Conservation (phyloP, 2,888 invertebrate species). For the Eudasyphora cyanicolor region DNA sequence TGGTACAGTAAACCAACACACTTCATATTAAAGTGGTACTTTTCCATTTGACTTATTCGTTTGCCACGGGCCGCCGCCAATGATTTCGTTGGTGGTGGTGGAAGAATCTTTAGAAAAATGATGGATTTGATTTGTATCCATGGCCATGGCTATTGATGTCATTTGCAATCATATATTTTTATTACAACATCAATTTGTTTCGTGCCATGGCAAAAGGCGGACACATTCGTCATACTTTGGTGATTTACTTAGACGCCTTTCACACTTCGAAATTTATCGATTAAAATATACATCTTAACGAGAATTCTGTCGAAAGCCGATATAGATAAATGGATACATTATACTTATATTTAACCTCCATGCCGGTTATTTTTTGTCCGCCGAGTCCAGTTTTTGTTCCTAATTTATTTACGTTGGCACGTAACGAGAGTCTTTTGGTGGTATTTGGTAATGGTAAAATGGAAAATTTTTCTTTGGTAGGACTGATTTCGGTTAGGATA, state of each 20-base stretch:
- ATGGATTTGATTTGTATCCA: slow-evolving; percentile 27
- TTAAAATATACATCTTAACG: too few species aligned
- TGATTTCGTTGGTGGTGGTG: background rate
- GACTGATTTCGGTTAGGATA: too few species aligned
- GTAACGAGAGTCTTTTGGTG: too few species aligned
- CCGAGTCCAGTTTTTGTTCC: too few species aligned
- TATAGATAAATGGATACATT: too few species aligned
- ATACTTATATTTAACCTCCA: too few species aligned
- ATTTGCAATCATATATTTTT: slow-evolving; percentile 27
- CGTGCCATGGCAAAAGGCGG: background rate
- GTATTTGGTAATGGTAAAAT: too few species aligned
- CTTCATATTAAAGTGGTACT: background rate
- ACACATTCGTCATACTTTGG: background rate
- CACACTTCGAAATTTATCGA: too few species aligned
- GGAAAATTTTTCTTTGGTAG: too few species aligned
- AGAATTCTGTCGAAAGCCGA: too few species aligned
- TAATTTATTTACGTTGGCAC: too few species aligned
- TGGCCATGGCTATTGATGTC: slow-evolving; percentile 33
- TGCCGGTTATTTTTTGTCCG: too few species aligned
- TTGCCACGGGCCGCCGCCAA: background rate
- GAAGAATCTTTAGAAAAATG: background rate
- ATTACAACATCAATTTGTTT: background rate
- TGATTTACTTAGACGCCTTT: background rate
- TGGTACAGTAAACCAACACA: background rate
- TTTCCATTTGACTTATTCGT: background rate